Evolutionary conservation across 2,797 vertebrate genomes (phyloP).

Genomic region (Schizopygopsis malacanthus): DNA sequence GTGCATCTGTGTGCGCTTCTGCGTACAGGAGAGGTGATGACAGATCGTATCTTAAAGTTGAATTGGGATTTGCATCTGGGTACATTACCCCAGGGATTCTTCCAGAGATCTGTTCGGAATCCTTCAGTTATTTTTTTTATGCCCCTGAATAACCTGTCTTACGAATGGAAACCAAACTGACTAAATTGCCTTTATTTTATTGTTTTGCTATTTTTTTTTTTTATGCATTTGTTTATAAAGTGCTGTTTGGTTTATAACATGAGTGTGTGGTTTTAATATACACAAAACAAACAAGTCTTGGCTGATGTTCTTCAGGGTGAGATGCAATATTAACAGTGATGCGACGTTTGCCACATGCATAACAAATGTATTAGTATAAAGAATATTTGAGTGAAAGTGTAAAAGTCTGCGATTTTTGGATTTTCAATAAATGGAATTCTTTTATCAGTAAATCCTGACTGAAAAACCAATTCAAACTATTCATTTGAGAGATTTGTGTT

Average conservation of each 20-base stretch:
- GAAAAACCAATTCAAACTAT: background rate
- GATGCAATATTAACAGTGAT: background rate
- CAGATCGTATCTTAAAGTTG: background rate
- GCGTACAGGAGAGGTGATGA: background rate
- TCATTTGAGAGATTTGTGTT: background rate
- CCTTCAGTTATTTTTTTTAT: background rate
- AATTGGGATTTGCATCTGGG: slow-evolving; percentile 13
- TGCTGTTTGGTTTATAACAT: slow-evolving; percentile 9
- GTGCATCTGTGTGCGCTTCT: background rate
- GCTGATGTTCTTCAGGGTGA: slow-evolving; percentile 8
- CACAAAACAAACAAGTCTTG: background rate
- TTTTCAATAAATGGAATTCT: background rate
- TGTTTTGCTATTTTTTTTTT: background rate
- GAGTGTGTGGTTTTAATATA: background rate
- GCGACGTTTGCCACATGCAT: background rate
- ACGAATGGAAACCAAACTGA: slow-evolving; percentile 12
- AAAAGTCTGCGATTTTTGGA: too few species aligned
- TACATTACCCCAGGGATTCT: slow-evolving; percentile 14
- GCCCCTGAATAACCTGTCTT: background rate
- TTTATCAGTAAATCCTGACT: background rate
- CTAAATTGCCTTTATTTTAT: background rate
- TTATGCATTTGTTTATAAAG: slow-evolving; percentile 29
- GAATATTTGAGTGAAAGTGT: background rate
- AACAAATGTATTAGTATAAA: background rate
- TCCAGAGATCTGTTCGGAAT: slow-evolving; percentile 1